Percentiles rank a stretch among this genome's conserved stretches.
Evolutionary conservation across 2,797 vertebrate species (phyloP).

Genomic region (Anabacerthia variegaticeps): DNA sequence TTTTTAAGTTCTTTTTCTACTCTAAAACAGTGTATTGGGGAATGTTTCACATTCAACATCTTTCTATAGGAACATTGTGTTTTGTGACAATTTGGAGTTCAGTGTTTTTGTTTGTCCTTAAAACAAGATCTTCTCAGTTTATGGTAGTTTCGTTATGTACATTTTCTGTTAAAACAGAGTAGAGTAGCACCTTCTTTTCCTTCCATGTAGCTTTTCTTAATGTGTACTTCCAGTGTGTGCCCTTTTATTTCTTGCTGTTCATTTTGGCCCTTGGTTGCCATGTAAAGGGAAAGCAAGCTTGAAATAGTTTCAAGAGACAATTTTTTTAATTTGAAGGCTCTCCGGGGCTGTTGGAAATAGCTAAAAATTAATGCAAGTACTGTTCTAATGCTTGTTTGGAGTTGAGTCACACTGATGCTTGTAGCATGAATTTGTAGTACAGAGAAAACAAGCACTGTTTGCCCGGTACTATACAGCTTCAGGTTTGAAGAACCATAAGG

Average conservation of each 20-base stretch:
- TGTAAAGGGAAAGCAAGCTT: slow-evolving; percentile 43
- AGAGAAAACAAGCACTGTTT: not conserved
- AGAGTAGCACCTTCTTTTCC: not conserved
- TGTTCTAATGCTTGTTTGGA: slow-evolving; percentile 34
- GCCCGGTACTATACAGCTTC: not conserved
- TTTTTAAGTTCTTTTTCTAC: not conserved
- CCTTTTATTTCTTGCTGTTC: not conserved
- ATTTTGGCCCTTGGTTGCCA: slow-evolving; percentile 35
- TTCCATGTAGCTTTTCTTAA: not conserved
- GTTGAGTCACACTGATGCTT: slow-evolving; percentile 34
- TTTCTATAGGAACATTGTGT: not conserved
- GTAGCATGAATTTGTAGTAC: not conserved
- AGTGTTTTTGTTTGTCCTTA: not conserved
- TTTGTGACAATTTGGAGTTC: not conserved
- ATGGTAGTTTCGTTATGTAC: not conserved
- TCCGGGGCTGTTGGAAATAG: slow-evolving; percentile 67
- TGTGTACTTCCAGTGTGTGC: not conserved
- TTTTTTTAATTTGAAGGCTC: slow-evolving; percentile 61
- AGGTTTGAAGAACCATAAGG: slow-evolving; percentile 18
- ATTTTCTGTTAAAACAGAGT: not conserved
- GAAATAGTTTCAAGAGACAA: slow-evolving; percentile 60
- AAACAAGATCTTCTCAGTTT: not conserved
- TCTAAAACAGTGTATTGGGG: not conserved
- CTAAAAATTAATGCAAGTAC: slow-evolving; percentile 59
- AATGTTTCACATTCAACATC: not conserved